phyloP scores from a whole-genome alignment of 2,113 vertebrate genomes.

The Rhizomys pruinosus region DNA sequence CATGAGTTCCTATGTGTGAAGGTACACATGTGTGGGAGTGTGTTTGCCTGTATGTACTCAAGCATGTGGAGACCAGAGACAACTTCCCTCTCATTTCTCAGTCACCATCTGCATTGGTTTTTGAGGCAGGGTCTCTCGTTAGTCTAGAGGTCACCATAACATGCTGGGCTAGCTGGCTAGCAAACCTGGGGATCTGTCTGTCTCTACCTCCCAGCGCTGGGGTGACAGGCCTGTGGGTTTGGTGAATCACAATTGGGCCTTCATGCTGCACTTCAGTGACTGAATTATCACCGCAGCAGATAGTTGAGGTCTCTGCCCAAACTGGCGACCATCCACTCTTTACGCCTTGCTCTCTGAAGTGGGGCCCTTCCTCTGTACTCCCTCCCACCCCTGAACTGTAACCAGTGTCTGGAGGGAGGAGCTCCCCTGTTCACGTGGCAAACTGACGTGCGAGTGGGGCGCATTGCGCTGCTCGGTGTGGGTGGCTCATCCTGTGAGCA shows the following conservation, averaged over 20 bases:
- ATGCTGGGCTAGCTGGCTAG: not conserved
- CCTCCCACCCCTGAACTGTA: no score
- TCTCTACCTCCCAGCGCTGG: not conserved
- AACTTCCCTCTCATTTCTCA: not conserved
- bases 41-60: not conserved
- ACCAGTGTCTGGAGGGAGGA: not conserved
- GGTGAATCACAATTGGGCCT: not conserved
- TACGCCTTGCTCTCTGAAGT: not conserved
- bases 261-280: not conserved
- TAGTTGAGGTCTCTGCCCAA: not conserved
- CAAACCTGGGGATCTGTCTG: not conserved
- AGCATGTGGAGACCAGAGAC: no score
- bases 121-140: not conserved
- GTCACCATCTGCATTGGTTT: not conserved
- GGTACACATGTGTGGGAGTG: not conserved
- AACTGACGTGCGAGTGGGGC: not conserved
- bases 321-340: not conserved
- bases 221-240: not conserved
- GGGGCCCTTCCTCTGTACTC: not conserved
- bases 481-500: not conserved
- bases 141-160: not conserved
- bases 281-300: not conserved
- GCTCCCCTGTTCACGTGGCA: not conserved
- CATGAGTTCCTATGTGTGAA: not conserved
- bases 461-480: no score